Evolutionary conservation across 2,113 vertebrate genomes (phyloP).

Genomic region (Nematolebias whitei): DNA sequence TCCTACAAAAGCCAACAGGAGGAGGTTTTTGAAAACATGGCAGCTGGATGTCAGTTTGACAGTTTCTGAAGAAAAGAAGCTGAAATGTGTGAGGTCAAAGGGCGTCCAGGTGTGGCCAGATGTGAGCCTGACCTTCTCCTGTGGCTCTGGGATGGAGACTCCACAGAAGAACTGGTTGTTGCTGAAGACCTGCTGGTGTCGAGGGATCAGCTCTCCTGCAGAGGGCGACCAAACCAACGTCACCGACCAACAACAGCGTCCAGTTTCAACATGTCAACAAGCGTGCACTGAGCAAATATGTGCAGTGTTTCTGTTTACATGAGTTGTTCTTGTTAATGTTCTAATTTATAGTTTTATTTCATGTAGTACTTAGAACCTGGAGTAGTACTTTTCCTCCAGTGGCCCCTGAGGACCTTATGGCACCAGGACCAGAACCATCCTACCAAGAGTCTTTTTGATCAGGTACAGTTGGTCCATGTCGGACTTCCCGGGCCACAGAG

Average conservation of each 20-base stretch:
- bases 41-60: too few relatives aligned
- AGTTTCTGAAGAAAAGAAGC: not conserved
- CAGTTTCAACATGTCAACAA: too few relatives aligned
- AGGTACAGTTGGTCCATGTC: constrained; percentile 96
- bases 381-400: too few relatives aligned
- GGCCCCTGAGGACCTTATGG: too few relatives aligned
- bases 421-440: constrained; percentile 36
- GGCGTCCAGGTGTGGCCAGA: not conserved
- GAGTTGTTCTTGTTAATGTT: too few relatives aligned
- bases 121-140: constrained; percentile 84
- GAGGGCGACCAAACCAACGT: not conserved
- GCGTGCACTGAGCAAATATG: too few relatives aligned
- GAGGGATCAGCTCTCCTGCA: constrained; percentile 92
- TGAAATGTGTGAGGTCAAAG: too few relatives aligned
- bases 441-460: constrained; percentile 91
- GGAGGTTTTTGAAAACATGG: not conserved
- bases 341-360: too few relatives aligned
- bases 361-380: too few relatives aligned
- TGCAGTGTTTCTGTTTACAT: too few relatives aligned
- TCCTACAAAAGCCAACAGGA: constrained; percentile 78
- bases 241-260: too few relatives aligned
- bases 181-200: constrained; percentile 96
- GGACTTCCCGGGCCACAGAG: constrained; percentile 93
- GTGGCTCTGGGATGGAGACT: constrained; percentile 90
- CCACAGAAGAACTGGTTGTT: constrained; percentile 96